Evolutionary conservation across 1,140 invertebrate species (phyloP), one percentile per base, ranked within the genome.

Genomic region (Macrocentrus cingulum): DNA sequence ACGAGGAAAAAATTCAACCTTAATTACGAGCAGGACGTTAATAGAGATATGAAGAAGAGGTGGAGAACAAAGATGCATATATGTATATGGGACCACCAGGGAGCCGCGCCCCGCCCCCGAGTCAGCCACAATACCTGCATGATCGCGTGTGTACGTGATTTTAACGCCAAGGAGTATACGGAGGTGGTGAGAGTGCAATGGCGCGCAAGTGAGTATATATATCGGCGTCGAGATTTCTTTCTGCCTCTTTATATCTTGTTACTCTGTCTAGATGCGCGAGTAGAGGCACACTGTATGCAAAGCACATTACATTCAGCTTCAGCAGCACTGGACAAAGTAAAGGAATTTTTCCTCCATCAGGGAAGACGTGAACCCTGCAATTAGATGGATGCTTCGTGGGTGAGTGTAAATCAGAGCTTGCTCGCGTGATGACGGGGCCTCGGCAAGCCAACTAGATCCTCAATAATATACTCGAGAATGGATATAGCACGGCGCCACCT

Each of bases 381-480:
- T 76, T 75, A 72, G 70, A 76, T 66, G 67, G 63, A 74, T 70
- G 66, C 66, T 67, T 66, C 70, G 70, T 72, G 72, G 70, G 70
- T 74, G 71, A 74, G 67, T 72, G 67, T 76, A 76, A 75, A 75
- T 76, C 71, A 74, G 64, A 49, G 32, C 39, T 60, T 59, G 63
- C 49, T 72, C 62, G 66, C 65, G 65, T 64, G 69, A 70, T 67
- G 69, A 73, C 65, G 51, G 69, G 65, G 59, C 50, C 48, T 39
- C 23, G 51, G 15, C 39, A 51, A 37, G 46, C 3, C 22, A 39
- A 37, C n/a, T n/a, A 32, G 41, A 23, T 22, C 9, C 46, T 54
- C 44, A 25, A 48, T 16, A 29, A 29, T 29, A 29, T 29, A 29
- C 25, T 5, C 25, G 25, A 29, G 25, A 29, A 9, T 9, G 25